phyloP scores from a whole-genome alignment of 2,113 vertebrate species.

The Meriones unguiculatus region DNA sequence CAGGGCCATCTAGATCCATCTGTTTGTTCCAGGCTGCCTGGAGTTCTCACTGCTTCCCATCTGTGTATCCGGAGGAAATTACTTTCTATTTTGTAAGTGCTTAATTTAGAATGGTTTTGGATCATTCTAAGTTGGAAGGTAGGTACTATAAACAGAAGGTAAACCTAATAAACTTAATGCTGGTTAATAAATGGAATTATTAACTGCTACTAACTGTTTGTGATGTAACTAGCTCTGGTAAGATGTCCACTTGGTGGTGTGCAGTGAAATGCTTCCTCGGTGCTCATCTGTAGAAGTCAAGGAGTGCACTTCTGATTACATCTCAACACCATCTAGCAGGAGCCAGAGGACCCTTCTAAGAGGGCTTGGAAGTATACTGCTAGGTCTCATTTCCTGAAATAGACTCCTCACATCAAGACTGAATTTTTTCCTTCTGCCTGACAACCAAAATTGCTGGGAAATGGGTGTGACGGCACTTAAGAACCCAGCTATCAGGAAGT shows the following conservation, averaged over 20 bases:
- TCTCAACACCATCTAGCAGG: not conserved
- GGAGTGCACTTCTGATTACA: constrained; percentile 22
- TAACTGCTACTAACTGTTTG: not conserved
- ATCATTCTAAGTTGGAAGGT: constrained; percentile 36
- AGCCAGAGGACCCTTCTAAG: not conserved
- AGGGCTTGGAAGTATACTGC: not conserved
- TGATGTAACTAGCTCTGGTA: not conserved
- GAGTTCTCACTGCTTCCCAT: constrained; percentile 73
- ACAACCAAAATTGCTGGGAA: not conserved
- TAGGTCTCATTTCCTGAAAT: not conserved
- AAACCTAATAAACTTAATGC: constrained; percentile 22
- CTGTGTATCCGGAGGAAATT: constrained; percentile 71
- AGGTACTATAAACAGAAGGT: constrained; percentile 37
- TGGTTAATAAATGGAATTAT: constrained; percentile 45
- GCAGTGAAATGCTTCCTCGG: not conserved
- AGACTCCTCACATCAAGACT: not conserved
- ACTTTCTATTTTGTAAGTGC: constrained; percentile 51
- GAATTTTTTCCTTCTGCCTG: constrained; percentile 13
- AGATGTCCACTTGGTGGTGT: not conserved
- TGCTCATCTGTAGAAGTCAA: constrained; percentile 17
- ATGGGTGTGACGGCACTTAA: not conserved
- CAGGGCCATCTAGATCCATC: constrained; percentile 68
- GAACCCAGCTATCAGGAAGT: not conserved
- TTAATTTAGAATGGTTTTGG: constrained; percentile 69
- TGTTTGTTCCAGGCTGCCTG: constrained; percentile 68